phyloP scores from a whole-genome alignment of 1,140 invertebrate species.

The Panulirus ornatus region DNA sequence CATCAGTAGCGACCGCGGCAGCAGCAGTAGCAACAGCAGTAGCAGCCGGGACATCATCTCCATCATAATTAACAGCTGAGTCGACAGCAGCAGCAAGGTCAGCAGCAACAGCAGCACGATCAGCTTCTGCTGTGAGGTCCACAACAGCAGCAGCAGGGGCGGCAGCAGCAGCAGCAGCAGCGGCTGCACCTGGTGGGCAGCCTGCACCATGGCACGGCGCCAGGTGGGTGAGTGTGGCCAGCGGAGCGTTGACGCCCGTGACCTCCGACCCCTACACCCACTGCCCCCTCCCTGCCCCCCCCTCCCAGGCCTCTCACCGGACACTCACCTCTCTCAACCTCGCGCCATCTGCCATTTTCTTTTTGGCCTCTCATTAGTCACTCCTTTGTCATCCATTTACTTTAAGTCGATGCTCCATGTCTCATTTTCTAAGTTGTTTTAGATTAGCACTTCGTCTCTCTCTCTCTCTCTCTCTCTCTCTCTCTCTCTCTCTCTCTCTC shows the following conservation, averaged over 20 bases:
- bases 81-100: background rate
- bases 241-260: conserved; percentile 23
- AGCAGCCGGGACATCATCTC: too few species aligned
- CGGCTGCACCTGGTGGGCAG: background rate
- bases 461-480: too few species aligned
- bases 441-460: too few species aligned
- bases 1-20: background rate
- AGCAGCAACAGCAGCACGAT: background rate
- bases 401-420: background rate
- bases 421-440: background rate
- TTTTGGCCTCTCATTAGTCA: background rate
- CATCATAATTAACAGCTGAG: too few species aligned
- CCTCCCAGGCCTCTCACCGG: background rate
- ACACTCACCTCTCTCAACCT: background rate
- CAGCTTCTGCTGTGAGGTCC: background rate
- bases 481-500: too few species aligned
- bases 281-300: too few species aligned
- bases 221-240: conserved; percentile 34
- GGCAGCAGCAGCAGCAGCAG: conserved; percentile 3
- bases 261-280: conserved; percentile 10
- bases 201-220: conserved; percentile 16
- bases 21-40: background rate
- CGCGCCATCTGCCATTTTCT: background rate
- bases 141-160: background rate
- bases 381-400: background rate